Conservation (phyloP, 1,140 invertebrate genomes). For the Bombyx mandarina region DNA sequence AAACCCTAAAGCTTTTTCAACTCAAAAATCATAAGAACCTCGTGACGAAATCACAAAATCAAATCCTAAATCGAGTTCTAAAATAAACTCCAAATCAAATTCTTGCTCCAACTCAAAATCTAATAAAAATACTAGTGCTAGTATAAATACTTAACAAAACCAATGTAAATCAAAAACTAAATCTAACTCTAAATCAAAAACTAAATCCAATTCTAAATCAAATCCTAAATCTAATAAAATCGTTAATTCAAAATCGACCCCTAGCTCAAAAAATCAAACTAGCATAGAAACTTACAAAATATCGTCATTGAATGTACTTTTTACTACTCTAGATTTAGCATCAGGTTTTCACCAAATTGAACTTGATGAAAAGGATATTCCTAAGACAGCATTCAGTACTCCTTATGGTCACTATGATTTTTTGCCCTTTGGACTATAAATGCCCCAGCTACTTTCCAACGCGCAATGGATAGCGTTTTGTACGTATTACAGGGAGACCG, state of each 20-base stretch:
- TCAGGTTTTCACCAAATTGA: background rate
- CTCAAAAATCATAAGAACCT: too few relatives aligned
- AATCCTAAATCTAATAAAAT: too few relatives aligned
- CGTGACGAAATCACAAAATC: too few relatives aligned
- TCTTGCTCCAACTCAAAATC: background rate
- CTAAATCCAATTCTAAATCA: too few relatives aligned
- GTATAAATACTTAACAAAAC: too few relatives aligned
- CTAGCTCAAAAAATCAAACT: too few relatives aligned
- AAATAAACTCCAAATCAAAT: background rate
- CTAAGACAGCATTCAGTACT: background rate
- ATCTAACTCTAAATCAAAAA: too few relatives aligned
- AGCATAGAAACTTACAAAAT: background rate
- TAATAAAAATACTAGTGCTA: background rate
- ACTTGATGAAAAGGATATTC: background rate
- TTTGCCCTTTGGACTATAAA: background rate
- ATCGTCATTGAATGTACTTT: background rate
- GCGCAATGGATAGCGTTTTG: background rate
- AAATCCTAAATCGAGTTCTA: too few relatives aligned
- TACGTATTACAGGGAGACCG: too few relatives aligned
- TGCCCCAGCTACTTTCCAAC: background rate
- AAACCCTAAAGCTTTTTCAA: background rate
- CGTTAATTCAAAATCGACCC: too few relatives aligned
- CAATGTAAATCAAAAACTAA: too few relatives aligned
- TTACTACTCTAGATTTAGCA: background rate
- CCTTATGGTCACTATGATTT: background rate